Percentiles rank a stretch among this genome's conserved stretches.
These are phyloP conservation scores for Metaphire vulgaris DNA, from an alignment of 1,140 invertebrate species.

Conservation along the genomic window DNA sequence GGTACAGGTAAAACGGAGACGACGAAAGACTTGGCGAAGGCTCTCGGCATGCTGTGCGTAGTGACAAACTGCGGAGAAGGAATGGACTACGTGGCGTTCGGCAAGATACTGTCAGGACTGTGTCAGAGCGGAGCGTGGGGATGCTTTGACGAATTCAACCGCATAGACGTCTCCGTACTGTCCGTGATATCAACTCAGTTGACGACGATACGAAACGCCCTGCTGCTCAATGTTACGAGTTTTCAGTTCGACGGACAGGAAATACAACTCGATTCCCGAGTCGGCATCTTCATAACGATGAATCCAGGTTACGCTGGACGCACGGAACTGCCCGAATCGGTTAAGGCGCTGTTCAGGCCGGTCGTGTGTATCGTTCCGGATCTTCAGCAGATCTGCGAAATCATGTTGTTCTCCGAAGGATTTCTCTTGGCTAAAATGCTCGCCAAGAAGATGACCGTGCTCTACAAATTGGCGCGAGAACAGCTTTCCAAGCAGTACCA, in stretches of 20 bases:
- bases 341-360: slow-evolving; percentile 80
- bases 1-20: slow-evolving; percentile 86
- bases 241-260: slow-evolving; percentile 81
- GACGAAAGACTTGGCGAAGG: slow-evolving; percentile 80
- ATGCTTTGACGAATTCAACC: slow-evolving; percentile 84
- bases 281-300: slow-evolving; percentile 91
- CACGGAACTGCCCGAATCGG: slow-evolving; percentile 80
- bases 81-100: slow-evolving; percentile 79
- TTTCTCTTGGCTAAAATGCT: slow-evolving; percentile 76
- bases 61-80: slow-evolving; percentile 88
- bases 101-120: slow-evolving; percentile 71
- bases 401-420: slow-evolving; percentile 84
- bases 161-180: slow-evolving; percentile 79
- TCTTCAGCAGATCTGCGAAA: slow-evolving; percentile 79
- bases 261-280: slow-evolving; percentile 71
- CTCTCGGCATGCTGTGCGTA: slow-evolving; percentile 73
- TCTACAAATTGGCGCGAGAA: slow-evolving; percentile 74
- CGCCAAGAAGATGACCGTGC: slow-evolving; percentile 85
- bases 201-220: slow-evolving; percentile 75
- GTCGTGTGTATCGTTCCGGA: slow-evolving; percentile 84
- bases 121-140: slow-evolving; percentile 66
- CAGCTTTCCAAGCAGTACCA: slow-evolving; percentile 85
- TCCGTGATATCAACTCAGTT: slow-evolving; percentile 85
- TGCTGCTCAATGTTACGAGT: slow-evolving; percentile 64
- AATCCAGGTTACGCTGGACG: slow-evolving; percentile 84